Evolutionary conservation across 2,888 invertebrate genomes (phyloP).

Genomic region (Pollenia griseotomentosa): DNA sequence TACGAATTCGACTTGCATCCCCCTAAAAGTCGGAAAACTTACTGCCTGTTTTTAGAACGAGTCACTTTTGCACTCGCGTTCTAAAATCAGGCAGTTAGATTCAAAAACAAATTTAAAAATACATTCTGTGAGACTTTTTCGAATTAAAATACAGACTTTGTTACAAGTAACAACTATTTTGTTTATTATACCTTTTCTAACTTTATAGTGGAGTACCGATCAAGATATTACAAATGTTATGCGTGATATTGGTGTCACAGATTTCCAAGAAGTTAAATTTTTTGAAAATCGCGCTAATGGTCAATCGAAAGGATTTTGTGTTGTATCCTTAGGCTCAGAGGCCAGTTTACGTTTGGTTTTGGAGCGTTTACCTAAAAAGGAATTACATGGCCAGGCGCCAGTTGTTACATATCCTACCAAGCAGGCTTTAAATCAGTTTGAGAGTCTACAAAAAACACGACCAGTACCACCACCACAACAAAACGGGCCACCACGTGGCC

Average conservation of each 20-base stretch:
- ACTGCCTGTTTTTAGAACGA: too few relatives aligned
- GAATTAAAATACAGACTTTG: neutral
- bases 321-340: constrained; percentile 97
- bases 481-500: constrained; percentile 85
- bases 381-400: constrained; percentile 97
- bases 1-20: too few relatives aligned
- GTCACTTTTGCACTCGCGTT: too few relatives aligned
- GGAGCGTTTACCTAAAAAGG: constrained; percentile 97
- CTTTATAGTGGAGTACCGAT: constrained; percentile 97
- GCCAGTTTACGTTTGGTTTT: constrained; percentile 94
- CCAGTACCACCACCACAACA: constrained; percentile 90
- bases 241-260: constrained; percentile 93
- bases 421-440: constrained; percentile 93
- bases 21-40: too few relatives aligned
- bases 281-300: constrained; percentile 99
- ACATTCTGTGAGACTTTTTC: too few relatives aligned
- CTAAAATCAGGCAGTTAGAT: too few relatives aligned
- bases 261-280: constrained; percentile 99
- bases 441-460: constrained; percentile 95
- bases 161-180: neutral
- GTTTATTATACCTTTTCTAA: constrained; percentile 59
- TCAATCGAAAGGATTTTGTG: constrained; percentile 99
- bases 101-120: too few relatives aligned
- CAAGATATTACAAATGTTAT: constrained; percentile 97
- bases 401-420: constrained; percentile 98